phyloP scores from a whole-genome alignment of 2,797 vertebrate genomes.

The Microcaecilia unicolor region DNA sequence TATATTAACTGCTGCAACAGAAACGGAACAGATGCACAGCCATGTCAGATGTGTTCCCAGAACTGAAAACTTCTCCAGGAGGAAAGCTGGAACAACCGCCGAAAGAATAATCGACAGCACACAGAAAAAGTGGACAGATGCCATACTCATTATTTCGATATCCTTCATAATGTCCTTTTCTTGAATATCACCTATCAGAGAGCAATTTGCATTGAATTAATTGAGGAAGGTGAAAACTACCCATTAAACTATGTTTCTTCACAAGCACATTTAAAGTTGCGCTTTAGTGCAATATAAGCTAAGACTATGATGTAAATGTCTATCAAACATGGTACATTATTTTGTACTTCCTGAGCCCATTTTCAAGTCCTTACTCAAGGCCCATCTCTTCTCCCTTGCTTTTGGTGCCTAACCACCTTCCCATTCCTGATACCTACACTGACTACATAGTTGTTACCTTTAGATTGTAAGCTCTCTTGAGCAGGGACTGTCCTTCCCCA shows the following conservation, averaged over 20 bases:
- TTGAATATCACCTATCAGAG: constrained; percentile 15
- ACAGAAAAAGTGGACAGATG: constrained; percentile 69
- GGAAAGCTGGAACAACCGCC: constrained; percentile 53
- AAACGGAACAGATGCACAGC: constrained; percentile 70
- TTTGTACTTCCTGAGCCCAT: too few relatives aligned
- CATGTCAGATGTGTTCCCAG: constrained; percentile 76
- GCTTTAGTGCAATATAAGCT: too few relatives aligned
- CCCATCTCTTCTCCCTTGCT: too few relatives aligned
- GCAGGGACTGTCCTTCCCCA: too few relatives aligned
- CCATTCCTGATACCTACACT: too few relatives aligned
- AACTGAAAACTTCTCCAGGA: constrained; percentile 72
- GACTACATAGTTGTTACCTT: too few relatives aligned
- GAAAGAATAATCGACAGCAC: constrained; percentile 63
- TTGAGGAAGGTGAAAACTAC: fast-evolving
- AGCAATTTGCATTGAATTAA: neutral
- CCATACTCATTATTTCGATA: constrained; percentile 71
- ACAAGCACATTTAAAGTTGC: too few relatives aligned
- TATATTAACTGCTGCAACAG: constrained; percentile 60
- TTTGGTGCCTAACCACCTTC: too few relatives aligned
- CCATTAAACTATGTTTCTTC: fast-evolving
- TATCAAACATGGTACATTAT: too few relatives aligned
- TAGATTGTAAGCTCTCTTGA: too few relatives aligned
- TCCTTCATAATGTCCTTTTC: constrained; percentile 66
- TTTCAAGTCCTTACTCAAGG: too few relatives aligned
- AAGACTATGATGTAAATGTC: too few relatives aligned